Conservation (phyloP, 2,797 vertebrate species). For the Distichodus sexfasciatus region DNA sequence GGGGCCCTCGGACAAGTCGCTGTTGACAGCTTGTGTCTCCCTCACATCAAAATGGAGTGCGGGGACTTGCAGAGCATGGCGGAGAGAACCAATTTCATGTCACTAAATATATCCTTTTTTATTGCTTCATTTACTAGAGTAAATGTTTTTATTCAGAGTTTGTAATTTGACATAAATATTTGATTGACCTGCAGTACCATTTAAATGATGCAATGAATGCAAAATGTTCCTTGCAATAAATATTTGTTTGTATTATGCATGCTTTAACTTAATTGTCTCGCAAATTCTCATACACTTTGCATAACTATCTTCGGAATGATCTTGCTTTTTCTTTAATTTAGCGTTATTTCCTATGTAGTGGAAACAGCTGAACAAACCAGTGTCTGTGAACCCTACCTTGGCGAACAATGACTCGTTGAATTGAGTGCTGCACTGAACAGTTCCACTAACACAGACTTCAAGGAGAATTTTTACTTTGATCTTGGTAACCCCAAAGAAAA, state of each 20-base stretch:
- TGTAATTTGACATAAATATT: too few species aligned
- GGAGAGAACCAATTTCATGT: conserved; percentile 73
- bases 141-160: too few species aligned
- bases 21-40: conserved; percentile 71
- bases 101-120: conserved; percentile 90
- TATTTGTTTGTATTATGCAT: background rate
- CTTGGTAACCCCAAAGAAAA: conserved; percentile 82
- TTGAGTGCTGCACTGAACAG: conserved; percentile 71
- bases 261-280: background rate
- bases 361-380: conserved; percentile 57
- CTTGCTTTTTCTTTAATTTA: conserved; percentile 32
- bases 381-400: conserved; percentile 60
- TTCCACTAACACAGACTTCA: conserved; percentile 79
- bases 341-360: conserved; percentile 32
- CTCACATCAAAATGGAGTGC: conserved; percentile 78
- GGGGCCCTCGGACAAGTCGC: conserved; percentile 60
- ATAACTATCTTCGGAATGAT: conserved; percentile 1
- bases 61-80: conserved; percentile 70
- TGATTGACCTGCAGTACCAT: too few species aligned
- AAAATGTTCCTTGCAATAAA: background rate
- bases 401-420: conserved; percentile 73
- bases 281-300: conserved; percentile 17
- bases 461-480: conserved; percentile 87
- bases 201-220: too few species aligned
- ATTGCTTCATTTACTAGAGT: background rate